Evolutionary conservation across 2,888 invertebrate species (phyloP).

Genomic region (Philonicus albiceps): DNA sequence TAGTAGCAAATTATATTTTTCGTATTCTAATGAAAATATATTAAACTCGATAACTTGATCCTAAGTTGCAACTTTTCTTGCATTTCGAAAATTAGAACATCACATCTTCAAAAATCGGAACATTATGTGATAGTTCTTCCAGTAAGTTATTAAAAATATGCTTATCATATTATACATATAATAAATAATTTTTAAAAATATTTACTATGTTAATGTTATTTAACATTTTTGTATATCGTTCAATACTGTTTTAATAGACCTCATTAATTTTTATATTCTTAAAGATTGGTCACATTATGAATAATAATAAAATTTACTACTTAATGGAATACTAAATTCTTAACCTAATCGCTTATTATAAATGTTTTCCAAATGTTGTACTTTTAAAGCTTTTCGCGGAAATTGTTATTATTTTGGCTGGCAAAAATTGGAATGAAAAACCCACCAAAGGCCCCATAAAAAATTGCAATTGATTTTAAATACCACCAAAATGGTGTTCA

Average conservation of each 20-base stretch:
- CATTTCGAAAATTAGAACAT: no score
- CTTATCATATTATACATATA: no score
- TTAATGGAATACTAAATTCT: neutral
- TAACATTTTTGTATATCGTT: no score
- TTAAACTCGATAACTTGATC: no score
- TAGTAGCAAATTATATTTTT: no score
- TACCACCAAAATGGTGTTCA: neutral
- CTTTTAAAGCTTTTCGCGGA: neutral
- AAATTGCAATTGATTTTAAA: slow-evolving; percentile 11
- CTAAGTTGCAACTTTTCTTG: no score
- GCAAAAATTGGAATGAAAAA: neutral
- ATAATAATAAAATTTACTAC: neutral
- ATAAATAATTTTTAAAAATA: no score
- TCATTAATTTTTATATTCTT: neutral
- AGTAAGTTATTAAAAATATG: no score
- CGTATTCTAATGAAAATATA: no score
- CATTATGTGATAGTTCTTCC: no score
- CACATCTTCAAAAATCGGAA: no score
- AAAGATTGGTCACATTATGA: neutral
- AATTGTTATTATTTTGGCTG: neutral
- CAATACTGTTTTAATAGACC: neutral
- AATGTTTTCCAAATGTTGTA: neutral
- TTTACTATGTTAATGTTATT: no score
- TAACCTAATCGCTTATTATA: neutral
- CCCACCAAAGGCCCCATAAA: neutral